Evolutionary conservation across 2,888 invertebrate species (phyloP).

Genomic region (Rapana venosa): DNA sequence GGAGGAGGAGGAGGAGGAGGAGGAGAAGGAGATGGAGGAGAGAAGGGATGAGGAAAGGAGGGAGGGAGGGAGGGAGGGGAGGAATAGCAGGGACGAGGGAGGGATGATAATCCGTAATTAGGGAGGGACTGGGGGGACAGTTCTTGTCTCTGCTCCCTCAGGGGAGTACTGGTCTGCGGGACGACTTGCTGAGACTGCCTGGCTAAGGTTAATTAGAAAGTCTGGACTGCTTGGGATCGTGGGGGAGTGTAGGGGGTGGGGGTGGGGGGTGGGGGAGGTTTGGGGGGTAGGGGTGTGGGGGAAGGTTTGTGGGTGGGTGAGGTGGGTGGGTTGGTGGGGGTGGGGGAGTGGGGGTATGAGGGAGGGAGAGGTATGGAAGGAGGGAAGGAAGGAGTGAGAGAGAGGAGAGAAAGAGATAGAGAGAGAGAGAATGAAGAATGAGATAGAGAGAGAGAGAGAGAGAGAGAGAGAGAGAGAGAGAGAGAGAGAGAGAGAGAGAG

Average conservation of each 20-base stretch:
- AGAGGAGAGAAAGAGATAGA: too few relatives aligned
- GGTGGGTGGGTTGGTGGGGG: background rate
- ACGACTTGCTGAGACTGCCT: background rate
- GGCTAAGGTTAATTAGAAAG: slow-evolving; percentile 16
- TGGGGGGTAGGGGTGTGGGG: background rate
- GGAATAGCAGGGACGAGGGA: background rate
- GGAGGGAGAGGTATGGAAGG: background rate
- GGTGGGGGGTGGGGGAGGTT: background rate
- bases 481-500: too few relatives aligned
- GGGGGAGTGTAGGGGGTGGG: background rate
- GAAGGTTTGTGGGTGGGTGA: background rate
- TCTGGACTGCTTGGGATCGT: background rate
- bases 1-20: background rate
- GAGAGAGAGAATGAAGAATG: too few relatives aligned
- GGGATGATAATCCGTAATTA: slow-evolving; percentile 42
- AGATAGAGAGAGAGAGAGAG: too few relatives aligned
- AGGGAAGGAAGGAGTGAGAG: background rate
- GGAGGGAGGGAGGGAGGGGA: background rate
- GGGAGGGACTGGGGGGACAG: slow-evolving; percentile 38
- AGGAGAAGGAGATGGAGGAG: slow-evolving; percentile 1
- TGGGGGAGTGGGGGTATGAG: background rate
- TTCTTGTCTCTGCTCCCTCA: background rate
- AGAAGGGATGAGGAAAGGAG: background rate
- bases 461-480: too few relatives aligned
- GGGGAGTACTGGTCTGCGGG: background rate